A percentile compares a stretch with the other conserved stretches of the same genome.
Conservation (phyloP, 2,797 vertebrate species). For the Tangara arthus region DNA sequence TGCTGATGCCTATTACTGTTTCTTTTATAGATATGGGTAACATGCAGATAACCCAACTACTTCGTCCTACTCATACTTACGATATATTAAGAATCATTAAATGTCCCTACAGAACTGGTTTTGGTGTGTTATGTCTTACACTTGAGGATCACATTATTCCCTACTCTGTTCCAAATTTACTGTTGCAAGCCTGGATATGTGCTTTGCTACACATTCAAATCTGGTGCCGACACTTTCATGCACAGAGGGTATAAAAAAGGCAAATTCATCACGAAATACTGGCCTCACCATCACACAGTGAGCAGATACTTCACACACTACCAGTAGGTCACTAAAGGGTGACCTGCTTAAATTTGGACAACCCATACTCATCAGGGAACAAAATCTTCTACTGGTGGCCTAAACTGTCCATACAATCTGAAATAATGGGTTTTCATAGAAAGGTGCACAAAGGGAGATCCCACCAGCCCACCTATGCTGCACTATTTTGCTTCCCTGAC, state of each 20-base stretch:
- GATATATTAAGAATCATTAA: background rate
- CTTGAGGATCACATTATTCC: background rate
- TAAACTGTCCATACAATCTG: background rate
- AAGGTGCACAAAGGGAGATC: background rate
- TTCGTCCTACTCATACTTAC: background rate
- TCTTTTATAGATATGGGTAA: background rate
- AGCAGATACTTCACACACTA: background rate
- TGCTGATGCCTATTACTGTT: background rate
- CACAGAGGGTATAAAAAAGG: background rate
- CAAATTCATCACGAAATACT: background rate
- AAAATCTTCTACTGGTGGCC: background rate
- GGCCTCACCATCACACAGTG: background rate
- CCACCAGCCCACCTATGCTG: background rate
- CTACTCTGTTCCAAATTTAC: background rate
- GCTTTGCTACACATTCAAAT: background rate
- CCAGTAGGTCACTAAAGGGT: background rate
- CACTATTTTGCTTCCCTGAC: background rate
- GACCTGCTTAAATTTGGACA: background rate
- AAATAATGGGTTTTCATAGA: background rate
- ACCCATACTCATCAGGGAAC: background rate
- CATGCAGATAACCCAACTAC: background rate
- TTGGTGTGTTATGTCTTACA: background rate
- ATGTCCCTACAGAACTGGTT: background rate
- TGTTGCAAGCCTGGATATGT: background rate
- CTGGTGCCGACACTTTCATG: background rate